Base-by-base conservation (phyloP, 2,113 vertebrate species). In the Daphoenositta chrysoptera region DNA sequence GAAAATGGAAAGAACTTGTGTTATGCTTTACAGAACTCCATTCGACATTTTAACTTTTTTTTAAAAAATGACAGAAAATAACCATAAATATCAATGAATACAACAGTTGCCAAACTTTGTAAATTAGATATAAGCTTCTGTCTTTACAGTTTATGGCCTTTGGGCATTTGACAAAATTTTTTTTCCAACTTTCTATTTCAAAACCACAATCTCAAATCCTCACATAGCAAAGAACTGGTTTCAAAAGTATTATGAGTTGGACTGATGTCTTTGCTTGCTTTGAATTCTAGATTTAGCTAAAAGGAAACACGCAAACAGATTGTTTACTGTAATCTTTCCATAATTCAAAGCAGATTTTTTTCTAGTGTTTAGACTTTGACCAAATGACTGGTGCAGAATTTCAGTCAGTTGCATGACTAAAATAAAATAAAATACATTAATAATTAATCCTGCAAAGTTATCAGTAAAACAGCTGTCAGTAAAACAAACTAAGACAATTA, bases 71-170 rank as follows among this genome's bases (percentile, higher is more conserved):
- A 51, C 11, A 56, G 31, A 96, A 97, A 97, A 93, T 82, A 76
- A 90, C 71, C 89, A 87, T 88, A 73, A 97, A 97, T 97, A 96
- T 97, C 80, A 91, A 93, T 89, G 35, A 93, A 84, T 86, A 56
- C 28, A 71, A 56, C 68, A 80, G 31, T 97, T 96, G 88, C 89
- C 92, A 97, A 97, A 83, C 64, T 57, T 96, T 13, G 30, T 95
- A 92, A 97, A 97, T 97, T 94, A 97, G 75, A 94, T 54, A 87
- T 72, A 83, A 97, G 68, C 40, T 87, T 90, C 89, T 94, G 19
- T 93, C 88, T 97, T 97, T 82, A 78, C 24, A 80, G n/a, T 47
- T 61, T 80, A 79, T 81, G 77, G 53, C 45, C 95, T 97, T 95
- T 16, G 11, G 48, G 48, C 44, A 92, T 93, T 91, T 94, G 69